phyloP scores from a whole-genome alignment of 1,140 invertebrate species.

The Bombus terrestris region DNA sequence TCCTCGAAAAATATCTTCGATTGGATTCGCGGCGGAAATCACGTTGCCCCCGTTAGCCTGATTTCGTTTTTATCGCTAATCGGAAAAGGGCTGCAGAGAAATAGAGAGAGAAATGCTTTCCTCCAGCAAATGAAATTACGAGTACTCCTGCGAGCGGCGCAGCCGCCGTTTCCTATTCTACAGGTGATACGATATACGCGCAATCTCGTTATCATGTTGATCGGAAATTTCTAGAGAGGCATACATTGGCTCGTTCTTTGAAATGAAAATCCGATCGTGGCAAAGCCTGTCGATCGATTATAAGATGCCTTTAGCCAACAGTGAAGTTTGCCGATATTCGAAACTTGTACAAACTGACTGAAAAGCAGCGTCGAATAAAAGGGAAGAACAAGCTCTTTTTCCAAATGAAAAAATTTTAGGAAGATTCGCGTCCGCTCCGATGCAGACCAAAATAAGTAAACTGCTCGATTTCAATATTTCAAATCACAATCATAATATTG shows the following conservation, averaged over 20 bases:
- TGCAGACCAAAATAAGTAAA: not conserved
- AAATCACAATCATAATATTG: not conserved
- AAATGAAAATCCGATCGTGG: constrained; percentile 1
- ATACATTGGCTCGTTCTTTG: not conserved
- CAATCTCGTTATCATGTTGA: constrained; percentile 9
- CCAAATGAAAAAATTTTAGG: not conserved
- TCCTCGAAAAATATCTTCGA: not conserved
- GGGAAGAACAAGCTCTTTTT: not conserved
- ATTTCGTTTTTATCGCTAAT: constrained; percentile 14
- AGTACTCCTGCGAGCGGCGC: not conserved
- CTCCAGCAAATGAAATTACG: constrained; percentile 22
- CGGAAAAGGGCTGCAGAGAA: not conserved
- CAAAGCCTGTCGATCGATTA: not conserved
- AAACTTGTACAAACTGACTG: not conserved
- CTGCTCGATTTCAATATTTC: not conserved
- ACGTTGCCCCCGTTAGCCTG: constrained; percentile 5
- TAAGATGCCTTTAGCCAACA: not conserved
- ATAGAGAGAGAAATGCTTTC: not conserved
- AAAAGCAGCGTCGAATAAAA: not conserved
- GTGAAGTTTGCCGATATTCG: not conserved
- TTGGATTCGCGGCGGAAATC: not conserved
- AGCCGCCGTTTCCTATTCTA: not conserved
- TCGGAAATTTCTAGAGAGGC: not conserved
- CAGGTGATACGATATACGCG: constrained; percentile 9
- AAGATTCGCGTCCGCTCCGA: not conserved